Conservation (phyloP, 2,113 vertebrate species). For the Lophius piscatorius region DNA sequence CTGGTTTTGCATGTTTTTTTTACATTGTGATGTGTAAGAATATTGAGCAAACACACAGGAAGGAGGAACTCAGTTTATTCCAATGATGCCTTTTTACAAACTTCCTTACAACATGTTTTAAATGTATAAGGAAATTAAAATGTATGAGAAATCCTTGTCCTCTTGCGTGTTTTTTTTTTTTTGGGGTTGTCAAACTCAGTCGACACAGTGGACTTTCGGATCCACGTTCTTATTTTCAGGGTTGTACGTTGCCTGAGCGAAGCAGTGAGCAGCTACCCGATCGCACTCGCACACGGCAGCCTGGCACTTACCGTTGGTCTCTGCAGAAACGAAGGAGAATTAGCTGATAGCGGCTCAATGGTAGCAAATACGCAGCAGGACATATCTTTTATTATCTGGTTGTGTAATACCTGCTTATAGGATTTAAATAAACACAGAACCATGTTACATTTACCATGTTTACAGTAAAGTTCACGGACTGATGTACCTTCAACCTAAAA, state of each 20-base stretch:
- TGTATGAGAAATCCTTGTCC: neutral
- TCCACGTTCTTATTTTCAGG: constrained; percentile 68
- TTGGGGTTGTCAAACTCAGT: constrained; percentile 38
- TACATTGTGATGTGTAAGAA: too few species aligned
- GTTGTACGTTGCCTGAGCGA: constrained; percentile 78
- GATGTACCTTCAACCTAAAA: neutral
- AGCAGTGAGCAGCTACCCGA: constrained; percentile 83
- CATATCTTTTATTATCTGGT: too few species aligned
- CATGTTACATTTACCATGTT: neutral
- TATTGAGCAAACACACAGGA: too few species aligned
- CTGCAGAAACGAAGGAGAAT: constrained; percentile 65
- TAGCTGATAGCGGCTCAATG: neutral
- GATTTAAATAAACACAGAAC: neutral
- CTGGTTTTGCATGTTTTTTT: too few species aligned
- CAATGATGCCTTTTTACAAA: neutral
- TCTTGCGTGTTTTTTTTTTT: neutral
- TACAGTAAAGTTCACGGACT: constrained; percentile 1
- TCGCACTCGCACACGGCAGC: constrained; percentile 88
- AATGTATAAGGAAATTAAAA: constrained; percentile 21
- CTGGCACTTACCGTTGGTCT: constrained; percentile 78
- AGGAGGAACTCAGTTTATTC: neutral
- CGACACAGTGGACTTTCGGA: constrained; percentile 52
- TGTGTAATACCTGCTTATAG: too few species aligned
- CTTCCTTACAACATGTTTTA: neutral
- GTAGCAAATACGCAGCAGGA: too few species aligned